Evolutionary conservation across 2,888 invertebrate species (phyloP).

Genomic region (Ctenicera cuprea): DNA sequence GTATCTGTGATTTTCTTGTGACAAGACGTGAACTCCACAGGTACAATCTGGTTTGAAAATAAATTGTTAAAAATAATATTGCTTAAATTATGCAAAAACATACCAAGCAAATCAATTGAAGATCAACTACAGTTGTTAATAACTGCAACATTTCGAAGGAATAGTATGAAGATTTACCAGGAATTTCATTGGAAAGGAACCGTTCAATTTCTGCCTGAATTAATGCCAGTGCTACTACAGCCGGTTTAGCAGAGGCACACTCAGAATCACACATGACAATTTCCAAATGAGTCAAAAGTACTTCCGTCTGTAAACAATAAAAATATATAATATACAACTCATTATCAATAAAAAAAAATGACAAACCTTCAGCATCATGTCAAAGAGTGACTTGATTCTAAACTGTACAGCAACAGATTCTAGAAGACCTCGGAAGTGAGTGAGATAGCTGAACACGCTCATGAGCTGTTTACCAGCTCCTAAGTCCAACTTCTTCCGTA

Average conservation of each 20-base stretch:
- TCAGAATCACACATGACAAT: slow-evolving; percentile 85
- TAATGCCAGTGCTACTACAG: slow-evolving; percentile 86
- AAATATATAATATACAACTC: neutral
- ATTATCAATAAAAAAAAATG: neutral
- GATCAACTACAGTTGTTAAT: slow-evolving; percentile 82
- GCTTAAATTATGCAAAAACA: slow-evolving; percentile 62
- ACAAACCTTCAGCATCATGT: slow-evolving; percentile 73
- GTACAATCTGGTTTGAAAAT: slow-evolving; percentile 77
- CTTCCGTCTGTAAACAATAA: slow-evolving; percentile 73
- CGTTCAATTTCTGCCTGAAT: slow-evolving; percentile 82
- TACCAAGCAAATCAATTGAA: slow-evolving; percentile 84
- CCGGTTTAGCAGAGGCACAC: slow-evolving; percentile 83
- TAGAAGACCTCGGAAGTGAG: slow-evolving; percentile 79
- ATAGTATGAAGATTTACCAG: slow-evolving; percentile 62
- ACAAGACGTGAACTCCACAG: slow-evolving; percentile 78
- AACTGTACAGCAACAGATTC: slow-evolving; percentile 75
- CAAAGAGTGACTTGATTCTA: slow-evolving; percentile 74
- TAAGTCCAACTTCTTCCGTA: slow-evolving; percentile 85
- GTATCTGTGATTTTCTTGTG: slow-evolving; percentile 79
- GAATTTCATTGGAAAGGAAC: slow-evolving; percentile 60
- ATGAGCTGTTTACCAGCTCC: slow-evolving; percentile 76
- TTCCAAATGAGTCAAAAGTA: slow-evolving; percentile 82
- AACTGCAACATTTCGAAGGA: slow-evolving; percentile 76
- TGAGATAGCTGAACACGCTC: slow-evolving; percentile 82
- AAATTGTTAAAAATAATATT: slow-evolving; percentile 42